Evolutionary conservation across 2,797 vertebrate genomes (phyloP).

Genomic region (Avahi laniger): DNA sequence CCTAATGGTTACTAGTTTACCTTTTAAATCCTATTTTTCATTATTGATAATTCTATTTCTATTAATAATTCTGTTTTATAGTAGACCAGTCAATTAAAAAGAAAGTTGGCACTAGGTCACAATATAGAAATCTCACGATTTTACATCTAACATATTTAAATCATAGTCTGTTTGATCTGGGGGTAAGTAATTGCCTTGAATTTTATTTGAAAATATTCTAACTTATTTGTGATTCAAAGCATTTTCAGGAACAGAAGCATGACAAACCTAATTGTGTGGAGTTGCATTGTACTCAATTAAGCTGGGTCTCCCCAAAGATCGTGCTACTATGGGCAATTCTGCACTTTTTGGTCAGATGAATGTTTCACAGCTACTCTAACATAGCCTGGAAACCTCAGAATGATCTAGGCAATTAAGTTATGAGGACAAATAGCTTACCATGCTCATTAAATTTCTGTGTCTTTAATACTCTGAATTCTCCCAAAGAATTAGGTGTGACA

Average conservation of each 20-base stretch:
- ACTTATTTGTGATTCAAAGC: slow-evolving; percentile 33
- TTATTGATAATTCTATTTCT: background rate
- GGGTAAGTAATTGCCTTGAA: background rate
- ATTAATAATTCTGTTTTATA: background rate
- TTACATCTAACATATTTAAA: background rate
- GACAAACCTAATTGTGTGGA: slow-evolving; percentile 53
- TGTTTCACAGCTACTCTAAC: slow-evolving; percentile 61
- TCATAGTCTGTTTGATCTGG: background rate
- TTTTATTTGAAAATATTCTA: slow-evolving; percentile 45
- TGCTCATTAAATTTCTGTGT: slow-evolving; percentile 8
- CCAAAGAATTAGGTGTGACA: background rate
- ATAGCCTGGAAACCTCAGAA: slow-evolving; percentile 61
- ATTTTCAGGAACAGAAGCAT: slow-evolving; percentile 4
- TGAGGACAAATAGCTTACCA: slow-evolving; percentile 54
- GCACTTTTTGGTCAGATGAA: slow-evolving; percentile 41
- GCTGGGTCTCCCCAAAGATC: slow-evolving; percentile 49
- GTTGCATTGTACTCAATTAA: background rate
- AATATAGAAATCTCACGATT: background rate
- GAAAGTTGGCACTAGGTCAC: background rate
- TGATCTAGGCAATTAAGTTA: slow-evolving; percentile 53
- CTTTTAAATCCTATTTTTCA: background rate
- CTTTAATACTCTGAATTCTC: slow-evolving; percentile 61
- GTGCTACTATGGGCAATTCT: background rate
- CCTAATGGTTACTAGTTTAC: background rate
- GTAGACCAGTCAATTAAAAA: background rate